Percentiles rank a stretch among this genome's conserved stretches.
These are phyloP conservation scores for Panagrolaimus sp. DNA, from an alignment of 1,140 invertebrate species.

Conservation along the genomic window DNA sequence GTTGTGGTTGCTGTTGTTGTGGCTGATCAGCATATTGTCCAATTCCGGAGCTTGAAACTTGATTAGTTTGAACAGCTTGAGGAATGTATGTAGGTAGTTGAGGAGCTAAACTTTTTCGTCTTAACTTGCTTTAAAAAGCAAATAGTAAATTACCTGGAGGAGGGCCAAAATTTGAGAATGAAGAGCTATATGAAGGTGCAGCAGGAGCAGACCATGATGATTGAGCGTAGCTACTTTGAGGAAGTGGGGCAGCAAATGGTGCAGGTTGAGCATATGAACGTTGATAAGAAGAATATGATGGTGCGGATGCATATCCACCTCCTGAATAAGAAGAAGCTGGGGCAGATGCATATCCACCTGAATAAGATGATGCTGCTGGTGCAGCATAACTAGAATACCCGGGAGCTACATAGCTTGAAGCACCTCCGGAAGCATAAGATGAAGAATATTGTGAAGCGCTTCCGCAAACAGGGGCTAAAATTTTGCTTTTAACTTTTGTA, in stretches of 20 bases:
- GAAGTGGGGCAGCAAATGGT: not conserved
- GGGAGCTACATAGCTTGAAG: not conserved
- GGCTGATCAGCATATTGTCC: not conserved
- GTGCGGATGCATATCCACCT: not conserved
- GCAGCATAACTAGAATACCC: not conserved
- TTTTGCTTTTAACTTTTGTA: no score
- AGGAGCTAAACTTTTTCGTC: not conserved
- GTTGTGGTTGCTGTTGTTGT: not conserved
- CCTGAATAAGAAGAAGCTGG: not conserved
- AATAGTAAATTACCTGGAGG: not conserved
- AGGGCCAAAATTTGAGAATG: no score
- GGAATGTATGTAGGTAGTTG: not conserved
- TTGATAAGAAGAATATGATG: not conserved
- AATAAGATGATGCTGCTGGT: not conserved
- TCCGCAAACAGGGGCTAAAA: conserved; percentile 3
- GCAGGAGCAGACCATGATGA: no score
- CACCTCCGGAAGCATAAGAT: not conserved
- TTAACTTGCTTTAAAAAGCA: no score
- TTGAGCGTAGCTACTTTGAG: no score
- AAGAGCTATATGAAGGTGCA: no score
- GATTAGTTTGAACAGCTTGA: not conserved
- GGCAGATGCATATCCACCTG: not conserved
- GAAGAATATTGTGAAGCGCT: not conserved
- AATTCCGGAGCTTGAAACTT: not conserved
- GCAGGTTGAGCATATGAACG: conserved; percentile 3